phyloP scores from a whole-genome alignment of 2,888 invertebrate genomes.

The Drosophila kokeensis region DNA sequence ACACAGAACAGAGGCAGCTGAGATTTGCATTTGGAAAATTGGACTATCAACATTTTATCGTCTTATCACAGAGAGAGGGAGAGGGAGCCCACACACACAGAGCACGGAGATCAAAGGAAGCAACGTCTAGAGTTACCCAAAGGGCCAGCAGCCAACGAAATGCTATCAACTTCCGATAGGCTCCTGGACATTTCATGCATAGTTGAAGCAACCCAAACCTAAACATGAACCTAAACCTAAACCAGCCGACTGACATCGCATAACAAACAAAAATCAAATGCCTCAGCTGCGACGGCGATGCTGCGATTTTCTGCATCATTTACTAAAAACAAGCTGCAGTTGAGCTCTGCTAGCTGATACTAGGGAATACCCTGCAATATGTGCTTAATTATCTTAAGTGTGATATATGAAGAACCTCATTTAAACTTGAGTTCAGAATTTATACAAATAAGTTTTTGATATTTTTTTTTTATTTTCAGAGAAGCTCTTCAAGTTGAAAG shows the following conservation, averaged over 20 bases:
- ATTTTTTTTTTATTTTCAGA: background rate
- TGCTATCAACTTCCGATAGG: slow-evolving; percentile 74
- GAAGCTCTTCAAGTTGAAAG: background rate
- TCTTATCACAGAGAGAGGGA: background rate
- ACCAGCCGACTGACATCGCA: slow-evolving; percentile 51
- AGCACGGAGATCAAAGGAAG: slow-evolving; percentile 64
- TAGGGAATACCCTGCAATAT: slow-evolving; percentile 32
- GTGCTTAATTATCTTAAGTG: too few species aligned
- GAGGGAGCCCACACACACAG: slow-evolving; percentile 26
- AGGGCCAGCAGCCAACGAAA: slow-evolving; percentile 25
- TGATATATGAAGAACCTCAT: background rate
- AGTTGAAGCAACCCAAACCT: slow-evolving; percentile 48
- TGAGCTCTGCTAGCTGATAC: background rate
- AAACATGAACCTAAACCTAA: background rate
- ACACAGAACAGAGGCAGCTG: slow-evolving; percentile 53
- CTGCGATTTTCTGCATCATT: slow-evolving; percentile 78
- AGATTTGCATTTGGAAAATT: slow-evolving; percentile 74
- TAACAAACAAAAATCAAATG: slow-evolving; percentile 78
- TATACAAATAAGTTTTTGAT: background rate
- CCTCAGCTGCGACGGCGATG: slow-evolving; percentile 38
- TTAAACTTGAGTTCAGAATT: background rate
- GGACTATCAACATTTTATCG: slow-evolving; percentile 70
- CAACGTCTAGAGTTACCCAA: slow-evolving; percentile 63
- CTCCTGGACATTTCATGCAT: slow-evolving; percentile 64
- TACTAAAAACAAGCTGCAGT: slow-evolving; percentile 23